Evolutionary conservation across 2,888 invertebrate genomes (phyloP).

Genomic region (Agrotis exclamationis): DNA sequence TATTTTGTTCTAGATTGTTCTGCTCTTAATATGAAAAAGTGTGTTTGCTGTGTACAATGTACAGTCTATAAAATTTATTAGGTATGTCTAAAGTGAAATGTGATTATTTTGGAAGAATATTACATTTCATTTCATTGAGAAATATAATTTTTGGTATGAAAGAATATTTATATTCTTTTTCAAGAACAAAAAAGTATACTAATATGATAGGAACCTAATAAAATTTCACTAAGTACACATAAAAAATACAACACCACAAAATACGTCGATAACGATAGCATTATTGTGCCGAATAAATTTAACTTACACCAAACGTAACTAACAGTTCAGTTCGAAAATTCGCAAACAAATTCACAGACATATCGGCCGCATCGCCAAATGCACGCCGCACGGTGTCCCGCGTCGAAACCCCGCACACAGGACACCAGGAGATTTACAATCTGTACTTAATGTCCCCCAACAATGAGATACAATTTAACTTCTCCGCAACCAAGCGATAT

Average conservation of each 20-base stretch:
- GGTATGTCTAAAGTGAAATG: constrained; percentile 26
- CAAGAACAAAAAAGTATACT: too few species aligned
- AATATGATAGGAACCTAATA: too few species aligned
- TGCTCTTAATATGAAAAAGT: constrained; percentile 1
- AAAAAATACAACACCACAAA: not conserved
- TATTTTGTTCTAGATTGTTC: constrained; percentile 21
- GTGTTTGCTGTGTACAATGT: constrained; percentile 4
- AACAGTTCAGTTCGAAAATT: constrained; percentile 65
- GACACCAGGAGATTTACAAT: constrained; percentile 85
- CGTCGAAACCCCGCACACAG: constrained; percentile 66
- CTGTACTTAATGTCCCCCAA: constrained; percentile 85
- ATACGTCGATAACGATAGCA: constrained; percentile 4
- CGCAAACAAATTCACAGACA: constrained; percentile 74
- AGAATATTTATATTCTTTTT: too few species aligned
- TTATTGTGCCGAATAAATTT: constrained; percentile 19
- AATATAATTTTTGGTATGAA: constrained; percentile 41
- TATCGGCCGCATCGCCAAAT: constrained; percentile 65
- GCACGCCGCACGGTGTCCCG: constrained; percentile 51
- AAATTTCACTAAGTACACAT: too few species aligned
- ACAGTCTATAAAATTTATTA: constrained; percentile 21
- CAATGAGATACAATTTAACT: constrained; percentile 88
- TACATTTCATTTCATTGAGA: constrained; percentile 27
- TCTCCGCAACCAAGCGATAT: constrained; percentile 80
- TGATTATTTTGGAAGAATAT: constrained; percentile 21
- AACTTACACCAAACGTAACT: constrained; percentile 20